These are phyloP conservation scores for Campopleginae sp. DNA, from an alignment of 2,888 invertebrate genomes.

Conservation along the genomic window DNA sequence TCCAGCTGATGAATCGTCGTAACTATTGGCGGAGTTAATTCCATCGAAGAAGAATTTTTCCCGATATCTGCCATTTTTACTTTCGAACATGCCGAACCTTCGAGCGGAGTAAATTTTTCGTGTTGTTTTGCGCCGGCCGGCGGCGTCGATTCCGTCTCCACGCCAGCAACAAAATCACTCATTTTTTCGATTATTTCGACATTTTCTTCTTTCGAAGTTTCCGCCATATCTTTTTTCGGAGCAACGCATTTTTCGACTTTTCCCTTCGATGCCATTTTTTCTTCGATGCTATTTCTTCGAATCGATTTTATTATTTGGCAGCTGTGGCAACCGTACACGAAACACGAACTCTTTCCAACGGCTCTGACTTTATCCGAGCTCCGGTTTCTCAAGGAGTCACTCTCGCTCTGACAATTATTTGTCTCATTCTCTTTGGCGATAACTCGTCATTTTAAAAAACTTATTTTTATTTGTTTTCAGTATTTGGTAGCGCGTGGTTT, in stretches of 20 bases:
- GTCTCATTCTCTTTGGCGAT: background rate
- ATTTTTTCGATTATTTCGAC: background rate
- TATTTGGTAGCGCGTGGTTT: conserved; percentile 59
- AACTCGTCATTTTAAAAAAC: background rate
- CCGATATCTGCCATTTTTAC: conserved; percentile 7
- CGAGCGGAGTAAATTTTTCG: background rate
- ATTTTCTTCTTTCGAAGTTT: background rate
- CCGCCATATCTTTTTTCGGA: background rate
- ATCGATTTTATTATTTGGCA: no score
- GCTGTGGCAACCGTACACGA: background rate
- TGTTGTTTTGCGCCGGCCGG: background rate
- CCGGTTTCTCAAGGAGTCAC: background rate
- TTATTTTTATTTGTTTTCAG: conserved; percentile 29
- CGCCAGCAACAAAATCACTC: background rate
- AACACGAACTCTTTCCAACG: background rate
- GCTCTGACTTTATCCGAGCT: background rate
- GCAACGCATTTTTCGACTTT: background rate
- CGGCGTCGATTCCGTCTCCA: background rate
- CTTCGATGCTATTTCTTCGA: no score
- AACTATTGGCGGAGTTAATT: conserved; percentile 39
- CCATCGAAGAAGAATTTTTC: background rate
- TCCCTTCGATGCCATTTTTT: conserved; percentile 9
- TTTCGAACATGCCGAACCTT: background rate
- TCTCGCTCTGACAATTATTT: background rate
- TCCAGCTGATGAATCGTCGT: conserved; percentile 42